Percentiles rank a stretch among this genome's conserved stretches.
Conservation (phyloP, 2,113 vertebrate species). For the Hippocampus abdominalis region DNA sequence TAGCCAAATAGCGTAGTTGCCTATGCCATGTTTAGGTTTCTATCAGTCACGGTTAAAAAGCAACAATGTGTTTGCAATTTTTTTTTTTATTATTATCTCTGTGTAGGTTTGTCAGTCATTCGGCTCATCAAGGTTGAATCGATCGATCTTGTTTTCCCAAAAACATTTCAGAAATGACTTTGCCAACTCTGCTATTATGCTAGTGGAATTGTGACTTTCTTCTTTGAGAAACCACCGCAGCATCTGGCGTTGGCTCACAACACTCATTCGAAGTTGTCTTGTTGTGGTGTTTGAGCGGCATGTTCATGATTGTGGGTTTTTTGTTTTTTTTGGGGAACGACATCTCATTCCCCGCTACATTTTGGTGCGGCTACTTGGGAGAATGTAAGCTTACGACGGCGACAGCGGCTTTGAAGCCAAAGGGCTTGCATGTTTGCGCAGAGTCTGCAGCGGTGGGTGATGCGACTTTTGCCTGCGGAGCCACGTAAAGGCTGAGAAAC, state of each 20-base stretch:
- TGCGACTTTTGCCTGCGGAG: constrained; percentile 4
- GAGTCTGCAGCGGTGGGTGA: background rate
- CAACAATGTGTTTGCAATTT: too few species aligned
- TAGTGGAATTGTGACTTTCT: background rate
- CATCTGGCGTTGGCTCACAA: background rate
- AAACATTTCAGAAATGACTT: background rate
- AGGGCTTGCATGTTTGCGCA: background rate
- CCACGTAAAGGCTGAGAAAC: constrained; percentile 4
- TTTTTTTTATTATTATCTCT: background rate
- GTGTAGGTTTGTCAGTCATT: background rate
- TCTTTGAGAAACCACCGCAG: background rate
- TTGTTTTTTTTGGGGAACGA: background rate
- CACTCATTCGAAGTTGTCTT: background rate
- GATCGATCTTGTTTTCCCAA: background rate
- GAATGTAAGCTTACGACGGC: background rate
- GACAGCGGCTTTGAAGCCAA: background rate
- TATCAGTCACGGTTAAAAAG: background rate
- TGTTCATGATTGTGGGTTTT: constrained; percentile 1
- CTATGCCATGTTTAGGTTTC: background rate
- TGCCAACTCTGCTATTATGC: background rate
- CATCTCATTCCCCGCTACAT: background rate
- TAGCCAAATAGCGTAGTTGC: background rate
- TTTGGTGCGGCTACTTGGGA: background rate
- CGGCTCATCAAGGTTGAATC: background rate
- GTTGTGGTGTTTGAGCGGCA: background rate